Conservation (phyloP, 2,797 vertebrate genomes). For the Manis crassicaudata region DNA sequence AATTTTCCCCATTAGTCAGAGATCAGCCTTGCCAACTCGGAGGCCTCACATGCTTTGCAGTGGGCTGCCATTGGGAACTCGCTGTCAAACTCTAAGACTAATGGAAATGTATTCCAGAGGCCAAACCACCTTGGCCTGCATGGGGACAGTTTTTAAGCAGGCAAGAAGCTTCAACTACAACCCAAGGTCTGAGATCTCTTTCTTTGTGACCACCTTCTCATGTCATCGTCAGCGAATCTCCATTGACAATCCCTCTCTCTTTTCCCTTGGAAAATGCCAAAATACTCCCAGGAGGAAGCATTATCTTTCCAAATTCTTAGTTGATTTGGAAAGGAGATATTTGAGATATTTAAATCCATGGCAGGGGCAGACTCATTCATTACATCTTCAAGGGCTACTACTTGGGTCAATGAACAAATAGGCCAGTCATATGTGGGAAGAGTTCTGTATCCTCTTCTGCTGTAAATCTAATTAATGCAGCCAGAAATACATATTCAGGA, state of each 20-base stretch:
- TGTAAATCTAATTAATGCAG: background rate
- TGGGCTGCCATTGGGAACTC: background rate
- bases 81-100: conserved; percentile 19
- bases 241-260: background rate
- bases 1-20: conserved; percentile 78
- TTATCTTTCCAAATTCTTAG: conserved; percentile 30
- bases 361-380: background rate
- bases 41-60: background rate
- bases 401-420: background rate
- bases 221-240: background rate
- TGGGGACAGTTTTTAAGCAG: background rate
- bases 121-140: conserved; percentile 9
- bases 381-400: background rate
- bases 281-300: background rate
- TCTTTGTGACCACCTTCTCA: background rate
- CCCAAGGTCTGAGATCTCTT: background rate
- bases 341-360: background rate
- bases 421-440: background rate
- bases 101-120: conserved; percentile 55
- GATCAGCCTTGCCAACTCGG: conserved; percentile 45
- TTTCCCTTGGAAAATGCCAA: conserved; percentile 16
- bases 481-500: background rate
- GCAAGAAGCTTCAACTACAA: background rate
- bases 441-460: background rate
- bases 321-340: background rate